These are phyloP conservation scores for Pogonocichla stellata DNA, from an alignment of 2,113 vertebrate genomes.

Conservation along the genomic window DNA sequence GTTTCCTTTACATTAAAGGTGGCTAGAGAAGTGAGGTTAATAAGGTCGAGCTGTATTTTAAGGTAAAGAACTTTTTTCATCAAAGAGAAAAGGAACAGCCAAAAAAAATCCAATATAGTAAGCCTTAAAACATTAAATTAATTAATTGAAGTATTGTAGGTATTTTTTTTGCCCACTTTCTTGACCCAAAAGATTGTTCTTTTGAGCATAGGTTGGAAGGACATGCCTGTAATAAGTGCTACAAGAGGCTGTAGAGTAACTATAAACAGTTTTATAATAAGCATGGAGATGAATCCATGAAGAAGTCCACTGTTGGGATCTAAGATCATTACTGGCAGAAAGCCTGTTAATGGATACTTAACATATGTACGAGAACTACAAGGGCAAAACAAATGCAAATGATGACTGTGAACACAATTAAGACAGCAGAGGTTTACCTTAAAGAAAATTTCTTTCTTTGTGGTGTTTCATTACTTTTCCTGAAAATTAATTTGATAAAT, in stretches of 20 bases:
- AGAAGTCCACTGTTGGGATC: neutral
- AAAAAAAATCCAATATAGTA: neutral
- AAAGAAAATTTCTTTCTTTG: neutral
- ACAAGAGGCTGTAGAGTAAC: neutral
- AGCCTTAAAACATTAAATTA: neutral
- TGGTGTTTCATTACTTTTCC: neutral
- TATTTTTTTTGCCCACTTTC: neutral
- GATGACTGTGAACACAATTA: neutral
- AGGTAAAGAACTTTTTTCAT: neutral
- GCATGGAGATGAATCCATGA: neutral
- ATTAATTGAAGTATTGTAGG: neutral
- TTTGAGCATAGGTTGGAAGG: neutral
- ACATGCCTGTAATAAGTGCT: neutral
- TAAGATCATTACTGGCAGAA: neutral
- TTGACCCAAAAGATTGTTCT: neutral
- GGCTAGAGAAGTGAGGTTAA: neutral
- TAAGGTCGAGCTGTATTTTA: neutral
- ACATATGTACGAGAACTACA: neutral
- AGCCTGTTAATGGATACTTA: neutral
- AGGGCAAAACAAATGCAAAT: neutral
- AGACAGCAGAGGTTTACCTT: neutral
- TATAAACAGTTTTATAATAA: neutral
- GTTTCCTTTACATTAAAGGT: neutral
- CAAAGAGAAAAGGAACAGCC: neutral
- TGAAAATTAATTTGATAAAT: neutral